Evolutionary conservation across 92 coral and sea anemone genomes (phyloP), one percentile per base, ranked within the genome.

Genomic region (Porites evermanni): DNA sequence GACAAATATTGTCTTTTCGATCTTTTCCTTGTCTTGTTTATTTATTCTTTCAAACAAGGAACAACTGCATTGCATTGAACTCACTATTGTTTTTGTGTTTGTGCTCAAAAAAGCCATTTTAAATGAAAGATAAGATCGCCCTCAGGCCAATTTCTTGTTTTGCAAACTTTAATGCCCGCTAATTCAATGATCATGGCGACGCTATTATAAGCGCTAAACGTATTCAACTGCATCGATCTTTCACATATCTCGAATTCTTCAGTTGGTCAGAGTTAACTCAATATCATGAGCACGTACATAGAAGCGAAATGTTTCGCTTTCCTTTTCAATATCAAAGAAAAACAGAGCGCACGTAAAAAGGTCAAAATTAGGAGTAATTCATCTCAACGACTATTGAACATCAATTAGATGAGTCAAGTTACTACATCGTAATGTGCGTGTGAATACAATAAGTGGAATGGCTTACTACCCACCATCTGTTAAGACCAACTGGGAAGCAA

Each of bases 131-230:
- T 23, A n/a, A 75, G 23, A 56, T 56, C 60, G n/a, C 79, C 65
- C 53, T 56, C 1, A 24, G 72, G 71, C 21, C n/a, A 47, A 44
- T 78, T 80, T 26, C 51, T 53, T 67, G 84, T 80, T 80, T 65
- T 66, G 58, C 65, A 80, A 68, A 13, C 76, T 18, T 80, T 67
- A n/a, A 20, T 13, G 24, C 3, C 18, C 14, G 2, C 23, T 16
- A 51, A 26, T 53, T 77, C 75, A 80, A 67, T 53, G n/a, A 53
- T 3, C 53, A 0, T 17, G 6, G 7, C 54, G 66, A 7, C 44
- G 9, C 38, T 47, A 67, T 52, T 29, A 29, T 29, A 29, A 53
- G 52, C 53, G 75, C 65, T 64, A 53, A 53, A 24, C 56, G 76
- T 26, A 8, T 79, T 80, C 12, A 53, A 68, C 54, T 53, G 12